Base-by-base conservation (phyloP, 1,140 invertebrate species). In the Wasmannia auropunctata region DNA sequence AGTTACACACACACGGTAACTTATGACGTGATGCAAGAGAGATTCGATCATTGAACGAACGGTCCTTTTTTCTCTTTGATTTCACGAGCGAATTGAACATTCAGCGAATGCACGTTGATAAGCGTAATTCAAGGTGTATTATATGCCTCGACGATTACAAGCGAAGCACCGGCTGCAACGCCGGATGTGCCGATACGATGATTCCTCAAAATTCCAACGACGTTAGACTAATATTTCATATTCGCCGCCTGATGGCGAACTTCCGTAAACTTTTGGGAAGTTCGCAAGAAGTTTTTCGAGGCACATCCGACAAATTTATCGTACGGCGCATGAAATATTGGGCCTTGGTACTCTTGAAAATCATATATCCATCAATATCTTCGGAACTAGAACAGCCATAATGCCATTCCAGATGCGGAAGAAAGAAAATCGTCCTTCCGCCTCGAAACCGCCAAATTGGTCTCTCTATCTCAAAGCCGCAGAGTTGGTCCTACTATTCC, bases 1-100 rank as follows among this genome's bases (percentile, higher is more conserved):
- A 7, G n/a, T 62, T 46, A 40, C 86, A 62, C 77, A 40, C 86
- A 62, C 77, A 74, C 67, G 67, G 51, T 51, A 25, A 54, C 60
- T 88, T 86, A 79, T 88, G 81, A 84, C 87, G 88, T 86, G 83
- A 89, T 89, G 83, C 83, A 14, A 31, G 28, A 31, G 51, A 51
- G 72, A 88, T 31, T 56, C 19, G 74, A 88, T 86, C 81, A 51
- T 31, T 28, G 6, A 11, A 51, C 46, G 25, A 70, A 75, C 80
- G 37, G n/a, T n/a, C 11, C 19, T 28, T 60, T 34, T 40, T 58
- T 74, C 43, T 54, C 37, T n/a, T n/a, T n/a, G n/a, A n/a, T n/a
- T n/a, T 75, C 22, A 11, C 43, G 22, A 77, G 49, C 63, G 63
- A 54, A 7, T 14, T 14, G 51, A 43, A 58, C 11, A n/a, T 14